phyloP scores from a whole-genome alignment of 2,113 vertebrate species.

The Heterochromis multidens region DNA sequence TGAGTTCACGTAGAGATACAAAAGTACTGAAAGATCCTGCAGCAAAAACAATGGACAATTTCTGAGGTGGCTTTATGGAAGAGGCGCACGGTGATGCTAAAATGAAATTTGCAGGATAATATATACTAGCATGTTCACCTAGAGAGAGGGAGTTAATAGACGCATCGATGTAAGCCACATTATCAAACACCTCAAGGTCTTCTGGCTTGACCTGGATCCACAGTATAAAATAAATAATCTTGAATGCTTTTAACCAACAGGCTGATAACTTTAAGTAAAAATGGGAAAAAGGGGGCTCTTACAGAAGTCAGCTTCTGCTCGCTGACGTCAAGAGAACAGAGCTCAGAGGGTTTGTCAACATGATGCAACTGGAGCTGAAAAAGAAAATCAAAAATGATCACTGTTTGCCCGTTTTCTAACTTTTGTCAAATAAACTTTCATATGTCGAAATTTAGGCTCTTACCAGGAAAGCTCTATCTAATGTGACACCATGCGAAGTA shows the following conservation, averaged over 20 bases:
- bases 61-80: not conserved
- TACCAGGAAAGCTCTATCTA: slow-evolving; percentile 67
- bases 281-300: slow-evolving; percentile 29
- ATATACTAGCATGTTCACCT: slow-evolving; percentile 60
- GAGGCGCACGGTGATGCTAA: not conserved
- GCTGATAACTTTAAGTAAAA: not conserved
- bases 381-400: not conserved
- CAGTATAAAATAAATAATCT: not conserved
- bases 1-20: slow-evolving; percentile 77
- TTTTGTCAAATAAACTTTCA: not conserved
- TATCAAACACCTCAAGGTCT: slow-evolving; percentile 79
- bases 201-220: slow-evolving; percentile 77
- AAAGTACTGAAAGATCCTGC: slow-evolving; percentile 81
- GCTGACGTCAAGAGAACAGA: slow-evolving; percentile 80
- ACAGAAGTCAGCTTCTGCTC: slow-evolving; percentile 77
- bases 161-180: slow-evolving; percentile 80
- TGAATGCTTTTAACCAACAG: not conserved
- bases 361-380: slow-evolving; percentile 77
- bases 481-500: not conserved
- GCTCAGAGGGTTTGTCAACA: slow-evolving; percentile 77
- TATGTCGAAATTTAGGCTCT: not conserved
- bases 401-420: not conserved
- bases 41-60: not conserved
- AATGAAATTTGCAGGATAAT: not conserved
- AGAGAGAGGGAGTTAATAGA: slow-evolving; percentile 81